Percentiles rank a stretch among this genome's conserved stretches.
Conservation (phyloP, 92 coral and sea anemone species). For the Phenganax subtilis region DNA sequence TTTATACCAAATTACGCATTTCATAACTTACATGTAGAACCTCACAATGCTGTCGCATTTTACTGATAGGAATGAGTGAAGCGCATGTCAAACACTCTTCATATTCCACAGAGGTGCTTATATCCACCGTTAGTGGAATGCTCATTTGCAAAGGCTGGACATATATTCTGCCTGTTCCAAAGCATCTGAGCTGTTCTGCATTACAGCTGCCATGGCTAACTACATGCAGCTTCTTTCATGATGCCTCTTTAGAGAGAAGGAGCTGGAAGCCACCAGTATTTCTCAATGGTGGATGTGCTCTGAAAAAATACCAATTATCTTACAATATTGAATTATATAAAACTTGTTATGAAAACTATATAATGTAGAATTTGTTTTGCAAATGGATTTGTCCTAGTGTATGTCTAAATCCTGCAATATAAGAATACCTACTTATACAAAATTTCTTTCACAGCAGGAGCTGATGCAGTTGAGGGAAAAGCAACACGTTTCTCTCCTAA, state of each 20-base stretch:
- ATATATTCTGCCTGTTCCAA: slow-evolving; percentile 11
- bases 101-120: not conserved
- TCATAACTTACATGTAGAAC: not conserved
- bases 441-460: slow-evolving; percentile 6
- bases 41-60: slow-evolving; percentile 1
- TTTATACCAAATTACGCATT: not conserved
- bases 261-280: slow-evolving; percentile 24
- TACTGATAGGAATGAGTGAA: not conserved
- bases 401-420: too few relatives aligned
- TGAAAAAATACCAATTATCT: not conserved
- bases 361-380: not conserved
- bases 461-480: not conserved
- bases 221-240: not conserved
- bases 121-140: not conserved
- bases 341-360: not conserved
- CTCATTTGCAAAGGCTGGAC: slow-evolving; percentile 6
- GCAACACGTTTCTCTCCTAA: not conserved
- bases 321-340: not conserved
- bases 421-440: not conserved
- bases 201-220: slow-evolving; percentile 23
- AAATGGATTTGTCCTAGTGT: not conserved
- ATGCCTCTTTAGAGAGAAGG: slow-evolving; percentile 13
- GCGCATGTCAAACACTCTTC: slow-evolving; percentile 11
- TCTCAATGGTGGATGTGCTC: not conserved
- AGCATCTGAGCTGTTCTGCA: slow-evolving; percentile 22